Evolutionary conservation across 2,888 invertebrate species (phyloP).

Genomic region (Coremacera marginata): DNA sequence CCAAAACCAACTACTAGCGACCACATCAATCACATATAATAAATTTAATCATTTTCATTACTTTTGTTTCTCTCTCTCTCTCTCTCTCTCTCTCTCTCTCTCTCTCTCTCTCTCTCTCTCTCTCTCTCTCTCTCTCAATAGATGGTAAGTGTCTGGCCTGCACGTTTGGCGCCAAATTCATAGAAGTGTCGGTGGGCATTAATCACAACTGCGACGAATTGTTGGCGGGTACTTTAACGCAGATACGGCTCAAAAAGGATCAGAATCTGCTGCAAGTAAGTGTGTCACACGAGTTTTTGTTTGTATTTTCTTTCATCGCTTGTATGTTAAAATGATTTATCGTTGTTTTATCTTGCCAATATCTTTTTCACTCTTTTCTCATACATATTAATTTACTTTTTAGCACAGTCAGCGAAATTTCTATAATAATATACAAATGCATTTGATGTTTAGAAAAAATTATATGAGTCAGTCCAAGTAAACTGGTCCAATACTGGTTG

Average conservation of each 20-base stretch:
- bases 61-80: background rate
- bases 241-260: constrained; percentile 86
- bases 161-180: constrained; percentile 91
- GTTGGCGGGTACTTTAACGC: constrained; percentile 91
- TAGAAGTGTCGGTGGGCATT: constrained; percentile 95
- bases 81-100: constrained; percentile 46
- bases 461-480: no score
- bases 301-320: background rate
- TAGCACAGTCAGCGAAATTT: background rate
- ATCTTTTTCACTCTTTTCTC: background rate
- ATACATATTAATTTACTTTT: constrained; percentile 2
- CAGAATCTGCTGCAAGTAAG: constrained; percentile 71
- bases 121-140: constrained; percentile 69
- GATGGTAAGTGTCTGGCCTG: constrained; percentile 95
- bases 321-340: background rate
- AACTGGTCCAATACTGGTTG: no score
- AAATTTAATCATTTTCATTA: background rate
- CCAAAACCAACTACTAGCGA: no score
- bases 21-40: background rate
- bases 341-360: background rate
- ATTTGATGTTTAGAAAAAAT: no score
- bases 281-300: background rate
- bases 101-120: background rate
- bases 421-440: background rate
- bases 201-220: constrained; percentile 98